Conservation (phyloP, 23 tunicate genomes). For the Halocynthia roretzi region DNA sequence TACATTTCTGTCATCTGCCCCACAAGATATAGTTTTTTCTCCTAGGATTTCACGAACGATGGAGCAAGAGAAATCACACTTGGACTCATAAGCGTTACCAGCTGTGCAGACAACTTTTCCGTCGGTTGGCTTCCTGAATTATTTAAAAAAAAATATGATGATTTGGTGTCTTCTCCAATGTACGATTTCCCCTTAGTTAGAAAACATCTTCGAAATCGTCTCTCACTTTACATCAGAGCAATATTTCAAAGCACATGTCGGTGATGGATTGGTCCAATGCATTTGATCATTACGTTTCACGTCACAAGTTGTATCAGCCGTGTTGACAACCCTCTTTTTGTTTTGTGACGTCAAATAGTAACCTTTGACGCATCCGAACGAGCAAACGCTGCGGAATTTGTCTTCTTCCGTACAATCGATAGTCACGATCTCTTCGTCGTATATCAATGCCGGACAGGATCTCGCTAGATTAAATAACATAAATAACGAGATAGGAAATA, state of each 20-base stretch:
- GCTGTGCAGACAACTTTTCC: slow-evolving; percentile 1
- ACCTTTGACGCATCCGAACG: slow-evolving; percentile 1
- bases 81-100: not conserved
- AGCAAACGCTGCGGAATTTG: slow-evolving; percentile 9
- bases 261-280: slow-evolving; percentile 6
- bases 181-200: no score
- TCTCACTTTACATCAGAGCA: not conserved
- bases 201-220: no score
- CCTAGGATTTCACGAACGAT: not conserved
- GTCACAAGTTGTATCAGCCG: slow-evolving; percentile 3
- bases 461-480: not conserved
- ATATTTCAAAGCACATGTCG: not conserved
- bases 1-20: slow-evolving; percentile 11
- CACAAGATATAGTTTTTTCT: not conserved
- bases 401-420: not conserved
- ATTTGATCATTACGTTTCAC: not conserved
- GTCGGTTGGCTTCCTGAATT: slow-evolving; percentile 8
- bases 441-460: slow-evolving; percentile 1
- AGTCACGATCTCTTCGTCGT: not conserved
- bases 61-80: slow-evolving; percentile 6
- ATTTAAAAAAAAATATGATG: no score
- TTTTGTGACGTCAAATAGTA: slow-evolving; percentile 5
- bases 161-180: no score
- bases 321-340: not conserved
- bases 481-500: no score